Base-by-base conservation (phyloP, 2,888 invertebrate species). In the Drosophila putrida region DNA sequence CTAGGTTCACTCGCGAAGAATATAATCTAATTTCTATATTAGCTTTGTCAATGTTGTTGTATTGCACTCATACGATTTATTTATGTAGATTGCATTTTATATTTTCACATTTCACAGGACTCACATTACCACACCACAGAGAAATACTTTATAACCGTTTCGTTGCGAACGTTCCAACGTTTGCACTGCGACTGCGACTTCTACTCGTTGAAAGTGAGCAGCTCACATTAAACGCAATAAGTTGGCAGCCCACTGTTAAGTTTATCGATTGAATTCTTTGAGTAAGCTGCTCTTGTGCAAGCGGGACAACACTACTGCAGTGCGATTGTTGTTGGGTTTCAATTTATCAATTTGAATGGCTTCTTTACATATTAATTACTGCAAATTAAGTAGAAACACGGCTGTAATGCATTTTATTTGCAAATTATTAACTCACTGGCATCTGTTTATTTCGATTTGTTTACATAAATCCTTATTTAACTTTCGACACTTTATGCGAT, bases 161-260 rank as follows among this genome's bases (percentile, higher is more conserved):
- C 76, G 70, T 61, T 55, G 53, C 54, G 47, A 51, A 70, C 70
- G 67, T 67, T 69, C 72, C 71, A 71, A 80, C 73, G 76, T 53
- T 86, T 67, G 59, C 74, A 65, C 61, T 77, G 81, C 71, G 81
- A 88, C 69, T 84, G 78, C 41, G 66, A 77, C 53, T 47, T 53
- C 63, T 64, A 85, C 88, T 85, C 80, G 86, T 58, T 67, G 20
- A 20, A 49, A 41, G 55, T 69, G 61, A 55, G 53, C 74, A 44
- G 50, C 11, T 33, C 36, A 47, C 47, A 15, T 11, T 31, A 8
- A 53, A 38, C 50, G 35, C 67, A 51, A 36, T 44, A 65, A 63
- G 86, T 80, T 68, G 82, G 68, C 88, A 82, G 82, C n/a, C 51
- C 72, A 15, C 80, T 82, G 88, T 79, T 85, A 82, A 50, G 78